phyloP scores from a whole-genome alignment of 2,888 invertebrate species.

The Noctua comes region DNA sequence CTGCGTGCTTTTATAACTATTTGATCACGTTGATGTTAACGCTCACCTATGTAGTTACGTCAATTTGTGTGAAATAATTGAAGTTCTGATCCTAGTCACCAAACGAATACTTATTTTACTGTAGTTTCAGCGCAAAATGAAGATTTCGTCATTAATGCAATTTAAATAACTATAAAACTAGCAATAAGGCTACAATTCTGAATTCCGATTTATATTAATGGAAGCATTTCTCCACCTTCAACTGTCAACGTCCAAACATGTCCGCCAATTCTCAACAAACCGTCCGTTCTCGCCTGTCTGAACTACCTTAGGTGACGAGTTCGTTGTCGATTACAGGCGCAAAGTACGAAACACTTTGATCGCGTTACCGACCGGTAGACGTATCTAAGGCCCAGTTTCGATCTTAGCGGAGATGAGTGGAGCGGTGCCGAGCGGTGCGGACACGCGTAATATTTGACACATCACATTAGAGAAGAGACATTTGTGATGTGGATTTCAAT shows the following conservation, averaged over 20 bases:
- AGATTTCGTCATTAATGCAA: not conserved
- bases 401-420: not conserved
- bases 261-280: slow-evolving; percentile 4
- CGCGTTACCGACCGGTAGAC: slow-evolving; percentile 76
- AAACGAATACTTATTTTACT: not conserved
- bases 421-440: too few species aligned
- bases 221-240: slow-evolving; percentile 15
- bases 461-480: not conserved
- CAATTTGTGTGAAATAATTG: not conserved
- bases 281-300: slow-evolving; percentile 47
- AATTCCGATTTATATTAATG: not conserved
- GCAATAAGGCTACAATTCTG: not conserved
- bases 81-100: not conserved
- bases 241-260: slow-evolving; percentile 22
- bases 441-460: not conserved
- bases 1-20: not conserved
- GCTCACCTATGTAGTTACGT: not conserved
- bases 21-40: not conserved
- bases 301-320: slow-evolving; percentile 60
- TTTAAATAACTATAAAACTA: not conserved
- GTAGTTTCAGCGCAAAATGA: not conserved
- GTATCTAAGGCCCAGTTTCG: slow-evolving; percentile 31
- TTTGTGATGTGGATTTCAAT: not conserved
- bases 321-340: slow-evolving; percentile 77
- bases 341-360: slow-evolving; percentile 77